These are phyloP conservation scores for Agrilus planipennis DNA, from an alignment of 1,140 invertebrate species.

Conservation along the genomic window DNA sequence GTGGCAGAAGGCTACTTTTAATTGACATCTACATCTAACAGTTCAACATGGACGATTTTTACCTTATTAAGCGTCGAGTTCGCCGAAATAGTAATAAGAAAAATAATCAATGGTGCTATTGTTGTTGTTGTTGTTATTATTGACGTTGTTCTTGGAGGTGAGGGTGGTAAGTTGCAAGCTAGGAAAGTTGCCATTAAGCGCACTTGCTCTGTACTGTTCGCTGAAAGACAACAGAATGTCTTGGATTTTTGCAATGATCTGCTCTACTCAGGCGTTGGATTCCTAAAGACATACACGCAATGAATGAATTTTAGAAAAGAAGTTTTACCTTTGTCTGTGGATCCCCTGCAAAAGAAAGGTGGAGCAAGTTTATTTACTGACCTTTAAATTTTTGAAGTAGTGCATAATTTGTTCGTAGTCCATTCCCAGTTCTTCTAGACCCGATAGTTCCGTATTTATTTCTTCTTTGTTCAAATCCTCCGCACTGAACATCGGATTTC, in stretches of 20 bases:
- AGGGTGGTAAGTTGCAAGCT: no score
- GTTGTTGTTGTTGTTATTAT: neutral
- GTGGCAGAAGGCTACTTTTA: conserved; percentile 6
- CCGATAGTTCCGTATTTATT: conserved; percentile 41
- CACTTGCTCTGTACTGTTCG: conserved; percentile 49
- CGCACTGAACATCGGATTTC: conserved; percentile 72
- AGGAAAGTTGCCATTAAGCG: conserved; percentile 35
- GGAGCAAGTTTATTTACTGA: no score
- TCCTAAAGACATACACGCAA: conserved; percentile 40
- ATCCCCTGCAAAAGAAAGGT: no score
- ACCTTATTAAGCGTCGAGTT: conserved; percentile 1
- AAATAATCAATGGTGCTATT: conserved; percentile 5
- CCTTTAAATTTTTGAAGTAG: conserved; percentile 95
- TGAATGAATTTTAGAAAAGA: conserved; percentile 7
- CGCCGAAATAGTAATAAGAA: conserved; percentile 6
- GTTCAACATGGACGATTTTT: neutral
- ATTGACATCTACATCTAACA: conserved; percentile 8
- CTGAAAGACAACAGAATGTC: conserved; percentile 60
- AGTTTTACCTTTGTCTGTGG: no score
- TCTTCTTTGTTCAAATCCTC: conserved; percentile 25
- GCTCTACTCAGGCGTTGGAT: conserved; percentile 65
- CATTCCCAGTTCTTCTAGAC: conserved; percentile 75
- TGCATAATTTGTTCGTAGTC: conserved; percentile 95
- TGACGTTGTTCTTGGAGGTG: no score
- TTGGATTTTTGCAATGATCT: conserved; percentile 66